Evolutionary conservation across 2,113 vertebrate species (phyloP).

Genomic region (Aramus guarauna): DNA sequence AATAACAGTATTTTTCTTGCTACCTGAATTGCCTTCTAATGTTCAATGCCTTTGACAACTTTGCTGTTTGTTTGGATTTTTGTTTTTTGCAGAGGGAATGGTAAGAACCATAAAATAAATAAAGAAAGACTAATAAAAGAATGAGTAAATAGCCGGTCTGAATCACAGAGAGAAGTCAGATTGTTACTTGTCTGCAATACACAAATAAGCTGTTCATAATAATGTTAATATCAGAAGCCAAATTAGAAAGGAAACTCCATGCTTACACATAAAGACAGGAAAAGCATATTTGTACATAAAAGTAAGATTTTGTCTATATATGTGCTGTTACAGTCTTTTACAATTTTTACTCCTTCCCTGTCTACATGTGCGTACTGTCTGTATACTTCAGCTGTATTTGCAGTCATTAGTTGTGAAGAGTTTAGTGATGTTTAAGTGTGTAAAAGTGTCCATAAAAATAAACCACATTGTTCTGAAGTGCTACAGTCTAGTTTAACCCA

Average conservation of each 20-base stretch:
- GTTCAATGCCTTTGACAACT: not conserved
- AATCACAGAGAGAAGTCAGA: not conserved
- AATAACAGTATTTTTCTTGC: not conserved
- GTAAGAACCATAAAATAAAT: not conserved
- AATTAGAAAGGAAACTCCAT: constrained; percentile 3
- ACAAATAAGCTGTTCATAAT: not conserved
- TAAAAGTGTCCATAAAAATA: not conserved
- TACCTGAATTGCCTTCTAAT: not conserved
- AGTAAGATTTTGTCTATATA: not conserved
- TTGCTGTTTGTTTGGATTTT: not conserved
- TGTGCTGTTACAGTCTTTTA: not conserved
- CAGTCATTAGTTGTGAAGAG: not conserved
- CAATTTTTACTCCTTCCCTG: not conserved
- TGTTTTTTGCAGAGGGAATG: not conserved
- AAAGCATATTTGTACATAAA: not conserved
- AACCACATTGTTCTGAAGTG: not conserved
- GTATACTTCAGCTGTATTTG: not conserved
- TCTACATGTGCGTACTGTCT: not conserved
- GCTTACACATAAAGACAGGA: not conserved
- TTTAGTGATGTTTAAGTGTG: not conserved
- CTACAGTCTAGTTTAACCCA: not conserved
- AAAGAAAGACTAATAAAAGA: not conserved
- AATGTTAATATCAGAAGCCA: not conserved
- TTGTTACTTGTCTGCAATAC: not conserved
- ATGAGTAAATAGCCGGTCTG: not conserved